Conservation (phyloP, 2,113 vertebrate species). For the Macroglossus sobrinus region DNA sequence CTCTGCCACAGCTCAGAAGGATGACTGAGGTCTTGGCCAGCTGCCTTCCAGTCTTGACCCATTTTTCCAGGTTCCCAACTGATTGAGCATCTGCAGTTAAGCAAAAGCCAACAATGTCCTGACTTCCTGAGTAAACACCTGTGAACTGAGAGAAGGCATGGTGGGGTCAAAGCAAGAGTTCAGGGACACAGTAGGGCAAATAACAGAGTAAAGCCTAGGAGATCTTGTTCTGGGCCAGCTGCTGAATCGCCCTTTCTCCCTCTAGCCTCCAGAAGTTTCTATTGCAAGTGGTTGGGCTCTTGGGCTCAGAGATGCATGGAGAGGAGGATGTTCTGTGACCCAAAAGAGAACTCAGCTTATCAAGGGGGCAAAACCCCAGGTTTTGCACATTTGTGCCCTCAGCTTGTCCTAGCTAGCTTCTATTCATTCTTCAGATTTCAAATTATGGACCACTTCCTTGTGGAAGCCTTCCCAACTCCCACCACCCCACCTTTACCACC, state of each 20-base stretch:
- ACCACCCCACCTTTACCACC: not conserved
- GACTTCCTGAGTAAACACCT: constrained; percentile 41
- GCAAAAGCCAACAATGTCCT: constrained; percentile 1
- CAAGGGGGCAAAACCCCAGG: not conserved
- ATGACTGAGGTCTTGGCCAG: constrained; percentile 25
- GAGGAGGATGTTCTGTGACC: not conserved
- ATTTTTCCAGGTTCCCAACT: not conserved
- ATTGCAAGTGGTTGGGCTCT: not conserved
- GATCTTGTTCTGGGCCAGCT: not conserved
- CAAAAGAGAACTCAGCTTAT: not conserved
- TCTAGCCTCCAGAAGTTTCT: not conserved
- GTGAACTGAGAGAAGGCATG: constrained; percentile 17
- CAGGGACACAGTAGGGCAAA: not conserved
- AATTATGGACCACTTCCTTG: not conserved
- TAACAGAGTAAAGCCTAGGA: not conserved
- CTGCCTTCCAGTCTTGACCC: not conserved
- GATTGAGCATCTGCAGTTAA: constrained; percentile 32
- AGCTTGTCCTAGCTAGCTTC: not conserved
- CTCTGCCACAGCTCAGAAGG: not conserved
- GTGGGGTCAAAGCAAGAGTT: not conserved
- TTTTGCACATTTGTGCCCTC: not conserved
- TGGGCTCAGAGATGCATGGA: not conserved
- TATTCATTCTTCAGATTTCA: constrained; percentile 49
- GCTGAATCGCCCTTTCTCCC: not conserved
- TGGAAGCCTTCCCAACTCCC: not conserved